Conservation (phyloP, 2,797 vertebrate genomes). For the Labeo calbasu region DNA sequence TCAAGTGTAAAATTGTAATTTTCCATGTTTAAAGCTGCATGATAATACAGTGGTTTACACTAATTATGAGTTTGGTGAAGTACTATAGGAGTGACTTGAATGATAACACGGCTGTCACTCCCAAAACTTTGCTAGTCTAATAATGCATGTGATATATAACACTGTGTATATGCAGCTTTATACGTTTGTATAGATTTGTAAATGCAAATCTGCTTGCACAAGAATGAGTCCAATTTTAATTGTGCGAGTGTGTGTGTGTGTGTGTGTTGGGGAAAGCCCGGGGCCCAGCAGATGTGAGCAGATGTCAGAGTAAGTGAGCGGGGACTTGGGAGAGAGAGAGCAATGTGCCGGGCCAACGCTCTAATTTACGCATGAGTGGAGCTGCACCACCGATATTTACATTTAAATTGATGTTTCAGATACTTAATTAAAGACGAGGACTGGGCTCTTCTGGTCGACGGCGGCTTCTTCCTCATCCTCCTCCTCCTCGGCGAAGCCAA, state of each 20-base stretch:
- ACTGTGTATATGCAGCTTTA: background rate
- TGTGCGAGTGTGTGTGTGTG: constrained; percentile 41
- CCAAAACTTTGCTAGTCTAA: constrained; percentile 8
- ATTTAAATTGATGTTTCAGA: constrained; percentile 91
- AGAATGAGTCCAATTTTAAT: constrained; percentile 56
- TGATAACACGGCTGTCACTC: background rate
- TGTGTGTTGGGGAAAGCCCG: constrained; percentile 69
- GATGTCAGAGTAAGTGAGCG: constrained; percentile 84
- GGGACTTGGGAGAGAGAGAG: constrained; percentile 80
- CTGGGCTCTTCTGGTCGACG: constrained; percentile 83
- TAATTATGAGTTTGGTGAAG: background rate
- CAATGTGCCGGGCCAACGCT: constrained; percentile 79
- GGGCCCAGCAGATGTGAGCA: constrained; percentile 82
- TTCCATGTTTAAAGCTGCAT: background rate
- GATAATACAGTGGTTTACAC: background rate
- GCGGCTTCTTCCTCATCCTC: constrained; percentile 82
- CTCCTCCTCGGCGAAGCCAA: constrained; percentile 79
- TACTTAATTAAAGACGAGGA: constrained; percentile 89
- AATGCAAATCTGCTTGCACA: constrained; percentile 38
- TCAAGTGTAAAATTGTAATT: background rate
- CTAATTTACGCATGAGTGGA: constrained; percentile 86
- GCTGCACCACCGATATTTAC: constrained; percentile 86
- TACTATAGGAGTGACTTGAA: background rate
- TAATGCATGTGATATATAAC: background rate
- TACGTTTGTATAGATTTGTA: constrained; percentile 20